These are phyloP conservation scores for Erethizon dorsatum DNA, from an alignment of 2,797 vertebrate genomes.

Conservation along the genomic window DNA sequence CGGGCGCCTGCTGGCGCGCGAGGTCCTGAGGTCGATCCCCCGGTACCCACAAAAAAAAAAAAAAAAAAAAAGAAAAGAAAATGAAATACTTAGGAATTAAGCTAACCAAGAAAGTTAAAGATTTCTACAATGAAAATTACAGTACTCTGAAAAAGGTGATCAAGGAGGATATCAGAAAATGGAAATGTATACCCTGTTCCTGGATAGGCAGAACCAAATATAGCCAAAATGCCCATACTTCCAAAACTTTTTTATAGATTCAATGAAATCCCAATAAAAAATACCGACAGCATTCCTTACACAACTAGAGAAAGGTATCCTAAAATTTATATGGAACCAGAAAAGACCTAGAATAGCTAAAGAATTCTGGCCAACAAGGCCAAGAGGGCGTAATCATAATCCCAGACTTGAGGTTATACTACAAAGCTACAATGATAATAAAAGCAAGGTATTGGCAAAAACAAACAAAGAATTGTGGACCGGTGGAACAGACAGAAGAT, in stretches of 20 bases:
- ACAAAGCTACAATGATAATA: background rate
- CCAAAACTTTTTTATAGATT: background rate
- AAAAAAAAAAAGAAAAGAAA: no score
- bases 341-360: background rate
- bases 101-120: background rate
- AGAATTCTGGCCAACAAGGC: background rate
- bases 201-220: background rate
- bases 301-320: background rate
- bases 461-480: background rate
- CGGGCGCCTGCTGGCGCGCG: no score
- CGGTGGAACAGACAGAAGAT: background rate
- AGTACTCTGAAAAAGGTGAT: background rate
- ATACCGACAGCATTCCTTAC: background rate
- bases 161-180: background rate
- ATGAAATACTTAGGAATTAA: background rate
- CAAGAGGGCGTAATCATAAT: background rate
- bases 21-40: no score
- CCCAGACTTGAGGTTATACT: background rate
- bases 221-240: background rate
- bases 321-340: background rate
- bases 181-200: background rate
- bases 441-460: background rate
- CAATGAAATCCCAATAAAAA: background rate
- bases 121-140: background rate
- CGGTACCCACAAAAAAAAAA: no score